Evolutionary conservation across 2,113 vertebrate genomes (phyloP), one percentile per base, ranked within the genome.

Genomic region (Gadus chalcogrammus): DNA sequence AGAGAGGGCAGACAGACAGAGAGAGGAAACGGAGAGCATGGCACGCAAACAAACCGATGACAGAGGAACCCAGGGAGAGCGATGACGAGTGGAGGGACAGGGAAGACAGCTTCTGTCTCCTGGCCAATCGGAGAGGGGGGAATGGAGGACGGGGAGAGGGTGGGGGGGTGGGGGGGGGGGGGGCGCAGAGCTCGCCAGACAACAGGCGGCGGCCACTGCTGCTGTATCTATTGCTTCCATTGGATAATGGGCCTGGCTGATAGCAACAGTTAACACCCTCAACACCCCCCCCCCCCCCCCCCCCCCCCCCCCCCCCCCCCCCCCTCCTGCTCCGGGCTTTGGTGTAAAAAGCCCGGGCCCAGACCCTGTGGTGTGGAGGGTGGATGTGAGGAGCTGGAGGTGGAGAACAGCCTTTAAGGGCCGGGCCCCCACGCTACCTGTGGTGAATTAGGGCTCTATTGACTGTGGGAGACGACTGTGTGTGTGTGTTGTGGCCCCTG

Each of bases 361-460:
- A 62, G 70, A 69, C 72, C 81, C 78, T 72, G 70, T 63, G 59
- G 64, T 86, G 82, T 81, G 78, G 79, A 88, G 81, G 78, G 81
- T 74, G 89, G 79, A 48, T 31, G 31, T 31, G 31, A 31, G 31
- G 31, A 4, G 31, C 31, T 31, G 80, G 70, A 79, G 80, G 76
- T 83, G 82, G 83, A 81, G 83, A 80, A 79, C 83, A 67, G 65
- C 77, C 83, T 87, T 88, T 80, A 82, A 87, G 75, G 76, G 4
- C 31, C 31, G 31, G 5, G 31, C 31, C 31, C 31, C 52, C 52
- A 2, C 28, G 17, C 87, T 81, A 84, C 88, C 87, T 88, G 83
- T 79, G 82, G 86, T 48, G 83, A 88, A 90, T 87, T 89, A 90
- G 86, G 42, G 84, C 82, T 85, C 84, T 77, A 81, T 82, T 89